A percentile compares a stretch with the other conserved stretches of the same genome.
phyloP scores from a whole-genome alignment of 2,113 vertebrate species.

The Microcebus jonahi region DNA sequence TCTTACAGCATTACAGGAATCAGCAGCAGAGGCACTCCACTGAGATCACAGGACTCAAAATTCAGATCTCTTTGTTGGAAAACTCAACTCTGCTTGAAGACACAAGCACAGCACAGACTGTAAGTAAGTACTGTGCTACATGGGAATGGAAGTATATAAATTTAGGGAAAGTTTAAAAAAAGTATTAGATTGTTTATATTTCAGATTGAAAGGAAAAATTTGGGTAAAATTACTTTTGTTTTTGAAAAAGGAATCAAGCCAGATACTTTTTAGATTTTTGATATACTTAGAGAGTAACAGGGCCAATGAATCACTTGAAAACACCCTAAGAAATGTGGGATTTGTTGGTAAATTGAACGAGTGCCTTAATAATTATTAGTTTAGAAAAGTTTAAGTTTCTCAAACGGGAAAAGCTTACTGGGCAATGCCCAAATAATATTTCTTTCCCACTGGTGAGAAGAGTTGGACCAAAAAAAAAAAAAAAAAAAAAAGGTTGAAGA shows the following conservation, averaged over 20 bases:
- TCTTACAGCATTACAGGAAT: background rate
- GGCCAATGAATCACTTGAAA: background rate
- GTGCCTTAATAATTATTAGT: background rate
- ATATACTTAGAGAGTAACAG: background rate
- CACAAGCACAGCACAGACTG: background rate
- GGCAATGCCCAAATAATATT: background rate
- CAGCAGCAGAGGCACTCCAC: background rate
- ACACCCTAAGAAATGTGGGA: background rate
- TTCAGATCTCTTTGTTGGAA: background rate
- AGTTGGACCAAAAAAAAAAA: background rate
- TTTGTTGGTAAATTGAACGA: background rate
- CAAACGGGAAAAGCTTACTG: constrained; percentile 9
- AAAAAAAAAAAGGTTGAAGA: background rate
- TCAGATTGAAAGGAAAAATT: background rate
- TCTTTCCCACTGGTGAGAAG: background rate
- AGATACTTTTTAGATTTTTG: background rate
- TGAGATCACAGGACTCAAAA: background rate
- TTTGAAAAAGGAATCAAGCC: background rate
- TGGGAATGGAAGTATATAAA: background rate
- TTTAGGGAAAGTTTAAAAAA: background rate
- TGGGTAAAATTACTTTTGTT: background rate
- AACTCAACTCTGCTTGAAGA: background rate
- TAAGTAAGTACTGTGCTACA: background rate
- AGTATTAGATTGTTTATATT: background rate
- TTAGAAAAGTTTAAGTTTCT: constrained; percentile 1